A percentile compares a stretch with the other conserved stretches of the same genome.
Conservation (phyloP, 1,140 invertebrate genomes). For the Drosophila melanogaster region Release_6_plus_ISO1_MT NC_004354.4:18549001-18549500, state of each 20-base stretch:
- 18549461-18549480: background rate
- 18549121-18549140: constrained; percentile 30
- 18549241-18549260: constrained; percentile 29
- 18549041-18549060: constrained; percentile 34
- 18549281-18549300: background rate
- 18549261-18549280: constrained; percentile 27
- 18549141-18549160: constrained; percentile 79
- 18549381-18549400: constrained; percentile 1
- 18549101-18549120: background rate
- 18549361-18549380: constrained; percentile 17
- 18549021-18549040: constrained; percentile 32
- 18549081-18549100: background rate
- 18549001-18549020: constrained; percentile 81
- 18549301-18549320: background rate
- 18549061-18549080: constrained; percentile 17
- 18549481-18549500: background rate
- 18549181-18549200: constrained; percentile 28
- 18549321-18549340: background rate
- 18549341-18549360: constrained; percentile 29
- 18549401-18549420: background rate
- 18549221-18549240: constrained; percentile 79
- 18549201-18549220: constrained; percentile 71
- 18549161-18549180: constrained; percentile 18
- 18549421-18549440: background rate
- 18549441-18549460: background rate